A percentile compares a stretch with the other conserved stretches of the same genome.
Conservation (phyloP, 1,140 invertebrate species). For the Anthonomus grandis region DNA sequence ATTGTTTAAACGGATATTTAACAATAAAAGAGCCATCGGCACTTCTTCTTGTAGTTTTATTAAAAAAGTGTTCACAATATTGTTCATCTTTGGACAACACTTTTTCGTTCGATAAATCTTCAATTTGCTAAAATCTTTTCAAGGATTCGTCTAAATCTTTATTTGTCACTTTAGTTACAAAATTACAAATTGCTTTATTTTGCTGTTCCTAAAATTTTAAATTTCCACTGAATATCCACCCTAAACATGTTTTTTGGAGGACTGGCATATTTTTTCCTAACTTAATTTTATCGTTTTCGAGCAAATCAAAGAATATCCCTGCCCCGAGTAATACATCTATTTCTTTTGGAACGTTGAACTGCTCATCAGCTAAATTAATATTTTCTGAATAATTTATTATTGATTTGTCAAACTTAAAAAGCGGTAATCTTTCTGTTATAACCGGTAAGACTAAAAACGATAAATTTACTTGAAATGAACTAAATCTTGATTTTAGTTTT, state of each 20-base stretch:
- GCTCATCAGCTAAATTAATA: constrained; percentile 33
- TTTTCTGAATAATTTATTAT: constrained; percentile 9
- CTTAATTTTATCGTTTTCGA: constrained; percentile 33
- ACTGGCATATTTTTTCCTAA: constrained; percentile 28
- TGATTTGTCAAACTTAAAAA: constrained; percentile 6
- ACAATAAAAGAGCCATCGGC: constrained; percentile 7
- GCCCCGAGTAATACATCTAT: constrained; percentile 41
- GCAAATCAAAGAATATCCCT: constrained; percentile 38
- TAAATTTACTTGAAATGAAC: constrained; percentile 5
- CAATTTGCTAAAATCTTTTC: constrained; percentile 17
- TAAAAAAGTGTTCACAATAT: constrained; percentile 13
- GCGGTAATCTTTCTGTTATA: constrained; percentile 16
- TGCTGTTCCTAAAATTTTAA: neutral
- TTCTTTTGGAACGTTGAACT: constrained; percentile 27
- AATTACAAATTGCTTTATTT: constrained; percentile 8
- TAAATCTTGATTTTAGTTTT: constrained; percentile 15
- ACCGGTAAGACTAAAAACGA: constrained; percentile 18
- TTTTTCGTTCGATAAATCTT: constrained; percentile 4
- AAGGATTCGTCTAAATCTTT: constrained; percentile 13
- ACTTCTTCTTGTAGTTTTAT: constrained; percentile 3
- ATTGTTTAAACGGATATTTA: constrained; percentile 11
- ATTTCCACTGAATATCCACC: constrained; percentile 31
- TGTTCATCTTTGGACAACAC: constrained; percentile 12
- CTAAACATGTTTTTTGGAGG: constrained; percentile 39
- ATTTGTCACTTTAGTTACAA: constrained; percentile 2